Conservation (phyloP, 2,113 vertebrate genomes). For the Pedionomus torquatus region DNA sequence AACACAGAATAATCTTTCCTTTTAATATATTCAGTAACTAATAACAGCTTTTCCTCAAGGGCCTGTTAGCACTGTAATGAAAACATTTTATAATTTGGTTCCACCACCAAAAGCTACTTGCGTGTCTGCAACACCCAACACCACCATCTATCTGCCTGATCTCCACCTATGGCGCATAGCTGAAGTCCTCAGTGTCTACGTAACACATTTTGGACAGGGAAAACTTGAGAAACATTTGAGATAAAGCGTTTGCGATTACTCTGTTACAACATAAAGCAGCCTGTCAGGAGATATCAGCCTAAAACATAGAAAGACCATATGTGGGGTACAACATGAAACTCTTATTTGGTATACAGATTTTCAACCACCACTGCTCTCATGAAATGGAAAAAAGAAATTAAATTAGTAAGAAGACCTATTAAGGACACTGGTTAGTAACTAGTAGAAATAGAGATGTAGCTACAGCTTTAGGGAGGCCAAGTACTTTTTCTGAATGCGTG, state of each 20-base stretch:
- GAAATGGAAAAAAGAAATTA: neutral
- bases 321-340: neutral
- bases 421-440: neutral
- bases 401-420: neutral
- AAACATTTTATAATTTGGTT: neutral
- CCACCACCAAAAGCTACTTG: neutral
- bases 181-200: neutral
- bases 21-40: constrained; percentile 66
- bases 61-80: neutral
- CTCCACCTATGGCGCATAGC: neutral
- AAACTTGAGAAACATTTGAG: neutral
- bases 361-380: neutral
- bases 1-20: constrained; percentile 57
- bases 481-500: neutral
- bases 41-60: constrained; percentile 46
- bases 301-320: neutral
- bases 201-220: neutral
- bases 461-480: neutral
- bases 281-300: neutral
- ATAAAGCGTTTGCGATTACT: neutral
- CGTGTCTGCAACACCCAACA: neutral
- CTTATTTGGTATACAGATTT: neutral
- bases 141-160: neutral
- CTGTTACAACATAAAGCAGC: neutral
- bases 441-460: neutral